Evolutionary conservation across 1,140 invertebrate genomes (phyloP), one percentile per base, ranked within the genome.

Genomic region (Harpegnathos saltator): DNA sequence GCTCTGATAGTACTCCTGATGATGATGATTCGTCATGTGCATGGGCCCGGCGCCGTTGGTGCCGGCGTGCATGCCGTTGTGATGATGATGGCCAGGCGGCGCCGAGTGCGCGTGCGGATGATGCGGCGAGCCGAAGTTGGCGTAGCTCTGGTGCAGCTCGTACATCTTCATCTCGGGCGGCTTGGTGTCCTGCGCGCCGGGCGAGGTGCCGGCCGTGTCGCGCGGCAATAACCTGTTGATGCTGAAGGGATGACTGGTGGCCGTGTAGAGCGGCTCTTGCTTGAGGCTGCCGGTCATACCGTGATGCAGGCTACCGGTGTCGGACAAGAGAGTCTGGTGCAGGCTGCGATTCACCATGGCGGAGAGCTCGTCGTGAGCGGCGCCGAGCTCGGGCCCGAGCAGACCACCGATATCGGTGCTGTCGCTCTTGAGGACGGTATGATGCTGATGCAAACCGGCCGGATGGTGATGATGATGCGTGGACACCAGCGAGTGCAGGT

Each of bases 211-310:
- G 92, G 98, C 98, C 73, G 96, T 97, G 90, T 98, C 97, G 61
- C 97, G 97, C 12, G 97, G 97, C 89, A 98, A 94, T 90, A 99
- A 95, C 91, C 98, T 97, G 85, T 98, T 98, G 90, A 99, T 99
- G 92, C 98, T 98, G 94, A 99, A 99, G 0, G 98, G 98, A 93
- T 99, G 97, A 92, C 96, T 97, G 75, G 97, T 97, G 11, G 97
- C 96, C 44, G 97, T 96, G 89, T 97, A 97, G 14, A 96, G 93
- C 33, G 97, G 96, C 91, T 98, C 97, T 92, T 97, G 97, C 92
- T 97, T 97, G 89, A 97, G 94, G 84, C 96, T 96, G 69, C 96
- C 95, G 63, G 95, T 75, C 93, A 94, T 92, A 12, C 93, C 92
- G 82, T 96, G 96, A 84, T 97, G 96, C n/a, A 96, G 89, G 92